phyloP scores from a whole-genome alignment of 2,113 vertebrate genomes.

The Pithys albifrons region DNA sequence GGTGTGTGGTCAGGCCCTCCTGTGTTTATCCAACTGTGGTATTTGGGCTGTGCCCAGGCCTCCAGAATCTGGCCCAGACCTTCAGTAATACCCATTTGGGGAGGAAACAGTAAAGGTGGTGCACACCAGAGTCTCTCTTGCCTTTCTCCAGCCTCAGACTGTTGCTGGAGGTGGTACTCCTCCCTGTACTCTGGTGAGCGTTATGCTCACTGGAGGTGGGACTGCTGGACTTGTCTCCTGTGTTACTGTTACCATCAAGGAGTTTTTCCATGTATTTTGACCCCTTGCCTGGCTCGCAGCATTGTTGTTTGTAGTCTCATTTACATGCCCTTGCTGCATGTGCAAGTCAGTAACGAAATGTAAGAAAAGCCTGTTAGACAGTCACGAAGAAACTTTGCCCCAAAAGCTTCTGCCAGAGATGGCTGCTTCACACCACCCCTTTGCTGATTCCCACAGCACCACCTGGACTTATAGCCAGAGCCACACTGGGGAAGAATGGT shows the following conservation, averaged over 20 bases:
- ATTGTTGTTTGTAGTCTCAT: not conserved
- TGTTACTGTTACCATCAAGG: accelerated
- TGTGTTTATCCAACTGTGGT: not conserved
- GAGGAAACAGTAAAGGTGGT: no score
- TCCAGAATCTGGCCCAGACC: not conserved
- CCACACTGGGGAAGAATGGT: not conserved
- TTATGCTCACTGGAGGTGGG: not conserved
- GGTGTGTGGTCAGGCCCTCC: not conserved
- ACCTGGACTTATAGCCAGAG: not conserved
- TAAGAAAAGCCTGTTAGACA: not conserved
- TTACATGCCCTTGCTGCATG: accelerated
- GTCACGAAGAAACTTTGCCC: not conserved
- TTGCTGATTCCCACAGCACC: not conserved
- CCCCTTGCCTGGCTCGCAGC: not conserved
- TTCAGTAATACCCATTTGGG: not conserved
- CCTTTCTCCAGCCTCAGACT: not conserved
- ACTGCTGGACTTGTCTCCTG: not conserved
- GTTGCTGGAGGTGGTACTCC: not conserved
- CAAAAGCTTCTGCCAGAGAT: not conserved
- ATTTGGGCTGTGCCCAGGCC: not conserved
- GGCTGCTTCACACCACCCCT: not conserved
- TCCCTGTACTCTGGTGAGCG: not conserved
- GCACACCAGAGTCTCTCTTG: not conserved
- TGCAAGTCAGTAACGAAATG: not conserved
- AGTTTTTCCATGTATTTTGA: not conserved